phyloP scores from a whole-genome alignment of 2,113 vertebrate genomes.

The Trematomus loennbergii region DNA sequence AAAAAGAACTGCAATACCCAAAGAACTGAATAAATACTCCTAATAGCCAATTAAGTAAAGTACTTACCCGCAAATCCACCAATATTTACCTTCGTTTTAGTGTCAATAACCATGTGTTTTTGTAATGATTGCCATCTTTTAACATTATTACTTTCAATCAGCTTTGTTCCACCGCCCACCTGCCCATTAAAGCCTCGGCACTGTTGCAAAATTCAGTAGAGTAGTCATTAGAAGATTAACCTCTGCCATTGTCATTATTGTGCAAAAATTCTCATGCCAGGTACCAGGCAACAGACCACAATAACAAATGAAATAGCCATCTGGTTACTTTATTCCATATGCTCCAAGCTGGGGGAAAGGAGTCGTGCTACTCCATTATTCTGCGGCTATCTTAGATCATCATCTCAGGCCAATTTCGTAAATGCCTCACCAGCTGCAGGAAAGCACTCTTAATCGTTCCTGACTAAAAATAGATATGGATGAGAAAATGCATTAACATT shows the following conservation, averaged over 20 bases:
- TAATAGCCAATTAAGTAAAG: background rate
- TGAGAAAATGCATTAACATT: slow-evolving; percentile 2
- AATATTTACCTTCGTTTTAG: slow-evolving; percentile 11
- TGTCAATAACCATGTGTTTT: slow-evolving; percentile 1
- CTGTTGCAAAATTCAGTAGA: slow-evolving; percentile 55
- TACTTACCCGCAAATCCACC: background rate
- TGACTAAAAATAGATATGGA: background rate
- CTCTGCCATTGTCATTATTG: slow-evolving; percentile 45
- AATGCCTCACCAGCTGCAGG: slow-evolving; percentile 38
- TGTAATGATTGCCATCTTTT: slow-evolving; percentile 17
- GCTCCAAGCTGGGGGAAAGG: background rate
- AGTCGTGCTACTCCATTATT: slow-evolving; percentile 46
- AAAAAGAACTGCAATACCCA: background rate
- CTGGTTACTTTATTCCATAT: slow-evolving; percentile 54
- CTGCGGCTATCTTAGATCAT: slow-evolving; percentile 38
- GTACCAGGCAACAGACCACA: slow-evolving; percentile 49
- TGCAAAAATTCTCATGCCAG: slow-evolving; percentile 24
- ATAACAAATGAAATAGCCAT: slow-evolving; percentile 70
- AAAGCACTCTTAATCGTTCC: slow-evolving; percentile 13
- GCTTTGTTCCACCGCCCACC: slow-evolving; percentile 34
- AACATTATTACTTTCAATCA: slow-evolving; percentile 28
- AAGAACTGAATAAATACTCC: background rate
- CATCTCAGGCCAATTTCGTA: slow-evolving; percentile 35
- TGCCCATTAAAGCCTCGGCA: slow-evolving; percentile 17
- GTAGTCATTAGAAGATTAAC: slow-evolving; percentile 67